A percentile compares a stretch with the other conserved stretches of the same genome.
These are phyloP conservation scores for Scyliorhinus canicula DNA, from an alignment of 2,797 vertebrate species.

Conservation along the genomic window DNA sequence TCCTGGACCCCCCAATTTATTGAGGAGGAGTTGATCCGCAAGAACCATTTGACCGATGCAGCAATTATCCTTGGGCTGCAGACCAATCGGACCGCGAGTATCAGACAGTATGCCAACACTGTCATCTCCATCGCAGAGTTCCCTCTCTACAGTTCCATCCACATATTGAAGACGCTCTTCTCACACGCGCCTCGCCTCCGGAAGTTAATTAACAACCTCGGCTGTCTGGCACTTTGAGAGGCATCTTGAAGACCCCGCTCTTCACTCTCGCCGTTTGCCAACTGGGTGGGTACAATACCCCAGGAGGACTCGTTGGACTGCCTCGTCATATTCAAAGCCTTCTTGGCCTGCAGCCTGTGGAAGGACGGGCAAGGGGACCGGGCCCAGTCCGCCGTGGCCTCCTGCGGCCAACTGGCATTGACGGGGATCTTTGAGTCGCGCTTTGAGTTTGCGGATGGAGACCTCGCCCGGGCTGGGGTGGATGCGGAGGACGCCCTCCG, in stretches of 20 bases:
- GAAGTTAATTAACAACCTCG: conserved; percentile 4
- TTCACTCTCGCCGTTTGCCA: conserved; percentile 39
- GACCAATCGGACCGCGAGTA: conserved; percentile 40
- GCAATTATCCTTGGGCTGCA: conserved; percentile 46
- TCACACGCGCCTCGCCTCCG: conserved; percentile 14
- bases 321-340: conserved; percentile 39
- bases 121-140: conserved; percentile 43
- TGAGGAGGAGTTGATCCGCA: conserved; percentile 46
- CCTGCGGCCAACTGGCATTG: conserved; percentile 49
- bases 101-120: conserved; percentile 44
- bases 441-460: conserved; percentile 46
- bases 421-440: conserved; percentile 44
- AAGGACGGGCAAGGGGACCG: conserved; percentile 34
- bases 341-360: conserved; percentile 35
- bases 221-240: conserved; percentile 15
- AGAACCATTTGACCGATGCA: conserved; percentile 42
- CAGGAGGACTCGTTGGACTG: neutral
- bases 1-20: conserved; percentile 38
- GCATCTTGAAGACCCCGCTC: conserved; percentile 42
- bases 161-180: conserved; percentile 45
- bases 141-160: conserved; percentile 47
- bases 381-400: conserved; percentile 40
- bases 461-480: too few species aligned
- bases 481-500: neutral
- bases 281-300: conserved; percentile 41